Conservation (phyloP, 2,797 vertebrate genomes). For the Bradypus variegatus region DNA sequence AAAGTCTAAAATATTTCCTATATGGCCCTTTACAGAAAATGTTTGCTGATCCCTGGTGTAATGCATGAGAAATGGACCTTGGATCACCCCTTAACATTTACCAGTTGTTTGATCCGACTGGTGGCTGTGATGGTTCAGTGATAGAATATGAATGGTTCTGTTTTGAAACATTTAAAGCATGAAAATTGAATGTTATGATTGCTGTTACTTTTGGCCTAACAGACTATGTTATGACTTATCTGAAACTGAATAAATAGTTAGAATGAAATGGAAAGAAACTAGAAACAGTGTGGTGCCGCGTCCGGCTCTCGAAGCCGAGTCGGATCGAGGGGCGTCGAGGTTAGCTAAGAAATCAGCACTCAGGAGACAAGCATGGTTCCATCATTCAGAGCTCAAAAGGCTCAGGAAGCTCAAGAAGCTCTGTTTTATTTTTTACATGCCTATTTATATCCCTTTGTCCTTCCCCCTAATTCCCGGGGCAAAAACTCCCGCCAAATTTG, state of each 20-base stretch:
- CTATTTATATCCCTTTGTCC: no score
- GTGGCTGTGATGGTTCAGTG: not conserved
- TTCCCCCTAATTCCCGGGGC: no score
- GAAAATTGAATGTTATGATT: not conserved
- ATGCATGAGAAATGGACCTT: not conserved
- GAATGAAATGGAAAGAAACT: not conserved
- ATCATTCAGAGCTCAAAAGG: no score
- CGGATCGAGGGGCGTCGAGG: no score
- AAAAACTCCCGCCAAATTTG: no score
- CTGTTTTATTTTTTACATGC: no score
- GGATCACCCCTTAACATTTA: not conserved
- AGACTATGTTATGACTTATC: not conserved
- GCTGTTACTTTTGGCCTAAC: not conserved
- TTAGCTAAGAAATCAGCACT: no score
- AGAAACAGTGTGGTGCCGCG: not conserved
- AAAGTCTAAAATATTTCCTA: conserved; percentile 34
- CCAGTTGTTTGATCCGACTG: not conserved
- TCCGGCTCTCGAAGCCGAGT: no score
- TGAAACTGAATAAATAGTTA: not conserved
- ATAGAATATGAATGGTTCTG: not conserved
- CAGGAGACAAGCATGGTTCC: no score
- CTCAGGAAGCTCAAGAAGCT: no score
- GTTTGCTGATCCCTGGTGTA: not conserved
- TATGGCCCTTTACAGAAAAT: not conserved
- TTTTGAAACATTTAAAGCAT: not conserved